Base-by-base conservation (phyloP, 1,140 invertebrate genomes). In the Heliconius hewitsoni region DNA sequence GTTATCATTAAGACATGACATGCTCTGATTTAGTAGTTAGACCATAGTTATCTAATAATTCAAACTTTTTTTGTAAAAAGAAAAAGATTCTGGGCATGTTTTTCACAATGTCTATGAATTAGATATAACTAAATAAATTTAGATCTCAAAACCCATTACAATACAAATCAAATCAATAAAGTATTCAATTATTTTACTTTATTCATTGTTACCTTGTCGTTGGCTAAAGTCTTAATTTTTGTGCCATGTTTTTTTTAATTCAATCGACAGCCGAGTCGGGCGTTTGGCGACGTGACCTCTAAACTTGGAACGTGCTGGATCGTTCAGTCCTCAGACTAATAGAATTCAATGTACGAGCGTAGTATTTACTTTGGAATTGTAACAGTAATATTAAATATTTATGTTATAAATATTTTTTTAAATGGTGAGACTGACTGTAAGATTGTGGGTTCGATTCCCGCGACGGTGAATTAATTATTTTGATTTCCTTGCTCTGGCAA, bases 231-330 rank as follows among this genome's bases (percentile, higher is more conserved):
- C 5, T 23, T 60, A 4, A 60, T 66, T 66, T 66, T 66, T 30
- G 27, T 30, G 60, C 27, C 60, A 60, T 60, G 57, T 66, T 66
- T 66, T 66, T 23, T 66, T 66, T 23, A 66, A 66, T 66, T 66
- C 60, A 30, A 66, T 66, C 60, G 27, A 27, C 60, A 66, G 50
- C 27, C 73, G 37, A n/a, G 74, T 27, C 66, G 55, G 27, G 55
- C 23, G 39, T 75, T 66, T 75, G 19, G 55, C 74, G 30, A 75
- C 74, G 74, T 75, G 74, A 75, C 74, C 74, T 75, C 74, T 37
- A 75, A 75, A 75, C 55, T 34, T 16, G 19, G 34, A 66, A 75
- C 74, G 74, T 75, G 74, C 11, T 74, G 16, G 73, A 57, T 66
- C 74, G 55, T 11, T 9, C 57, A 9, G 50, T 52, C 18, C 18